Percentiles rank a stretch among this genome's conserved stretches.
Evolutionary conservation across 2,113 vertebrate genomes (phyloP).

Genomic region (Vulpes lagopus): DNA sequence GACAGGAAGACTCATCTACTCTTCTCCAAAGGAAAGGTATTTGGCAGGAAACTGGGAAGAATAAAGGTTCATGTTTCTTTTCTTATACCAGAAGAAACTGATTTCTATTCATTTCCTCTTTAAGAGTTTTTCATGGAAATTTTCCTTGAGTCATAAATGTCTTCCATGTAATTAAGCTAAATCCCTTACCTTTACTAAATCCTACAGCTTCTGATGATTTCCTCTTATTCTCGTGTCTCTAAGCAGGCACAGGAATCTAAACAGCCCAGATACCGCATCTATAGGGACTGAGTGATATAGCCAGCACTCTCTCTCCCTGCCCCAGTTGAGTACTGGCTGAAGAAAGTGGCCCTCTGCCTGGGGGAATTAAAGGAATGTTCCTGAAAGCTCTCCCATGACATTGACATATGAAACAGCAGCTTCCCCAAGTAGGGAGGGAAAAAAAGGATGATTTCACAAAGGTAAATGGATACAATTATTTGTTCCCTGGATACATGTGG

Average conservation of each 20-base stretch:
- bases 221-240: background rate
- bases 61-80: background rate
- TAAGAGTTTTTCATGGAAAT: slow-evolving; percentile 8
- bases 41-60: background rate
- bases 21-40: background rate
- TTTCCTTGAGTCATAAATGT: background rate
- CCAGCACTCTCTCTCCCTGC: background rate
- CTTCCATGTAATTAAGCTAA: background rate
- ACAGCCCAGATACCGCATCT: background rate
- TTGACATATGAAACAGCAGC: background rate
- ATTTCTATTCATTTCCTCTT: background rate
- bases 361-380: background rate
- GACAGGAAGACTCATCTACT: background rate
- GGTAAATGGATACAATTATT: background rate
- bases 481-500: slow-evolving; percentile 19
- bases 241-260: background rate
- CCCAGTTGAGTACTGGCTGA: background rate
- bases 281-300: background rate
- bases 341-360: background rate
- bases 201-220: background rate
- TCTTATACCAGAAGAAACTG: background rate
- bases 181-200: background rate
- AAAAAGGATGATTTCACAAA: background rate
- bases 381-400: background rate
- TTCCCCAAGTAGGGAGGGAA: background rate